Evolutionary conservation across 2,797 vertebrate species (phyloP).

Genomic region (Gymnoscopelus braueri): DNA sequence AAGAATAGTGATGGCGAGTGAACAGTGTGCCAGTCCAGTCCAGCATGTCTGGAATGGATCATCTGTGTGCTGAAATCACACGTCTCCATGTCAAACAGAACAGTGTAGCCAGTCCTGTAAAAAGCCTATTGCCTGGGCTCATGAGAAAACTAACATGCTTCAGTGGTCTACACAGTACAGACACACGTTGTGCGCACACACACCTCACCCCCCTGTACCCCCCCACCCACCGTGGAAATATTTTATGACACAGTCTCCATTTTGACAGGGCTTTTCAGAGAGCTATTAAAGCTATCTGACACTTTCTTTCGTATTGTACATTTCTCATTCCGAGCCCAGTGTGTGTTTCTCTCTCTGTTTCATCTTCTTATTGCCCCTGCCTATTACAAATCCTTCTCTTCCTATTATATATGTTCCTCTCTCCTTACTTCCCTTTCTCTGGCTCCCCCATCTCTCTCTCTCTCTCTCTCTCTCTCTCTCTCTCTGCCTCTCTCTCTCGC

Average conservation of each 20-base stretch:
- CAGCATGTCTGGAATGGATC: constrained; percentile 36
- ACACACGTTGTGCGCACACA: constrained; percentile 28
- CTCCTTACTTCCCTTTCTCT: not conserved
- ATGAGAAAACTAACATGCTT: constrained; percentile 54
- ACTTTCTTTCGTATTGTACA: constrained; percentile 1
- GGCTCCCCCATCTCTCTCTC: not conserved
- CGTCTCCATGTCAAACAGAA: constrained; percentile 37
- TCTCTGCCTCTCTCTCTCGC: too few species aligned
- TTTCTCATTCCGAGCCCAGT: constrained; percentile 33
- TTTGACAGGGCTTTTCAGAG: constrained; percentile 52
- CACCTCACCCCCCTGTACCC: not conserved
- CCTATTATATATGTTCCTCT: not conserved
- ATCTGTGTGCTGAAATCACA: constrained; percentile 44
- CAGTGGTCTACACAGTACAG: constrained; percentile 32
- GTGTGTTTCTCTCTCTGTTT: constrained; percentile 16
- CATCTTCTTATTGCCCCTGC: constrained; percentile 4
- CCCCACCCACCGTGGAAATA: constrained; percentile 41
- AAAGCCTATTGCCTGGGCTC: constrained; percentile 37
- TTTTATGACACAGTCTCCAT: constrained; percentile 50
- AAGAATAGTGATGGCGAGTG: not conserved
- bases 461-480: not conserved
- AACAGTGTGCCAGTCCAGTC: not conserved
- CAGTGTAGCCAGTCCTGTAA: constrained; percentile 31
- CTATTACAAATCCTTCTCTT: constrained; percentile 13
- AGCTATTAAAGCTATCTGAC: constrained; percentile 17